Percentiles rank a stretch among this genome's conserved stretches.
Evolutionary conservation across 2,113 vertebrate genomes (phyloP).

Genomic region (Bostrychus sinensis): DNA sequence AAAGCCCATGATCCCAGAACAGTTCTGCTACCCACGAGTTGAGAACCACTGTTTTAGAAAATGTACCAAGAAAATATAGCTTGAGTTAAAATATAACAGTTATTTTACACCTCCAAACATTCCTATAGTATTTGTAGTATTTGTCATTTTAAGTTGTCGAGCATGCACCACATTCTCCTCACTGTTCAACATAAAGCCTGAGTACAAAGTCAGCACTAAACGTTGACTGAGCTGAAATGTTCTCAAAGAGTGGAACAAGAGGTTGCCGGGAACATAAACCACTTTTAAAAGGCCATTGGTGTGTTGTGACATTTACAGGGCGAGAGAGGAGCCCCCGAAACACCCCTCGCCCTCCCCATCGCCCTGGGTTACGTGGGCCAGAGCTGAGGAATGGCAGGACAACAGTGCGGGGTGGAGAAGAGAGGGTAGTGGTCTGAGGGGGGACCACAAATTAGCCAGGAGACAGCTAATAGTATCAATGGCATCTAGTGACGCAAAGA

Average conservation of each 20-base stretch:
- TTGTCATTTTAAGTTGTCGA: conserved; percentile 16
- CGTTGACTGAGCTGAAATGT: conserved; percentile 58
- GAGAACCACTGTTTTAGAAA: no score
- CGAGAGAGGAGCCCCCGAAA: conserved; percentile 41
- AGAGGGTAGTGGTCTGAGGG: conserved; percentile 45
- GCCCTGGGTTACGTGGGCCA: conserved; percentile 75
- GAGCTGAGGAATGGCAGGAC: conserved; percentile 74
- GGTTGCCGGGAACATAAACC: conserved; percentile 68
- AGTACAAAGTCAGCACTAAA: conserved; percentile 56
- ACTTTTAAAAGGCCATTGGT: conserved; percentile 72
- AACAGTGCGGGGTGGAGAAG: conserved; percentile 62
- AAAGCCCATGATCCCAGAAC: no score
- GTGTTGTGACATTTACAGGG: conserved; percentile 79
- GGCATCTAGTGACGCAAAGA: conserved; percentile 68
- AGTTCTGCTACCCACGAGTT: no score
- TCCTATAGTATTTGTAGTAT: conserved; percentile 10
- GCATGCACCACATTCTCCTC: conserved; percentile 14
- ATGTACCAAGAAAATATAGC: no score
- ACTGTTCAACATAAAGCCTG: conserved; percentile 14
- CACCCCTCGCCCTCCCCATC: conserved; percentile 56
- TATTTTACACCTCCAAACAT: not conserved
- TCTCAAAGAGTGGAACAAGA: conserved; percentile 47
- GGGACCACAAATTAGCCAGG: conserved; percentile 61
- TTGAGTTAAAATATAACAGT: no score
- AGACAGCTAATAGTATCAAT: conserved; percentile 66